Evolutionary conservation across 2,797 vertebrate genomes (phyloP).

Genomic region (Melanotaenia boesemani): DNA sequence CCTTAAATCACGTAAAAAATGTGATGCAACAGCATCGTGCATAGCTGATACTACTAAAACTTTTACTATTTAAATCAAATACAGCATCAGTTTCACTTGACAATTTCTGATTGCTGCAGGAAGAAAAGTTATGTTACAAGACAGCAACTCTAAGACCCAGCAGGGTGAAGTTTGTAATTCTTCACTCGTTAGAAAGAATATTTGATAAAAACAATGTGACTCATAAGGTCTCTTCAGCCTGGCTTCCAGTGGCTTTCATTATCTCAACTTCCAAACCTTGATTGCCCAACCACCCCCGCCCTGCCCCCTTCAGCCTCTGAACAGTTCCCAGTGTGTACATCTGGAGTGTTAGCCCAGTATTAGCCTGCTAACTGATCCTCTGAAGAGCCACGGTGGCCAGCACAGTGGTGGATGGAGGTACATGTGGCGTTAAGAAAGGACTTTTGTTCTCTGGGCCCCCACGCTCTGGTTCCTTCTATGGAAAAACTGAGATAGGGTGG

Average conservation of each 20-base stretch:
- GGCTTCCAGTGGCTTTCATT: conserved; percentile 63
- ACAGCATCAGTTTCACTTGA: conserved; percentile 10
- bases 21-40: too few species aligned
- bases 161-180: conserved; percentile 4
- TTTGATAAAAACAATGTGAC: conserved; percentile 30
- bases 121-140: not conserved
- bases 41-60: too few species aligned
- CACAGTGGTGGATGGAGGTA: conserved; percentile 53
- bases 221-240: conserved; percentile 33
- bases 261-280: conserved; percentile 47
- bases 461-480: conserved; percentile 58
- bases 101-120: not conserved
- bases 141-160: not conserved
- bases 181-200: conserved; percentile 12
- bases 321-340: conserved; percentile 68
- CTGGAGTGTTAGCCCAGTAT: conserved; percentile 57
- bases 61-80: too few species aligned
- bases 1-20: too few species aligned
- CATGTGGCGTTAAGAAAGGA: conserved; percentile 77
- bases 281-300: conserved; percentile 29
- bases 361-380: conserved; percentile 75
- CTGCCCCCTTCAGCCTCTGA: conserved; percentile 44
- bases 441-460: conserved; percentile 80
- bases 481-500: conserved; percentile 77
- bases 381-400: conserved; percentile 61